These are phyloP conservation scores for Lethenteron camtschaticum DNA, from an alignment of 2,113 vertebrate genomes.

Conservation along the genomic window DNA sequence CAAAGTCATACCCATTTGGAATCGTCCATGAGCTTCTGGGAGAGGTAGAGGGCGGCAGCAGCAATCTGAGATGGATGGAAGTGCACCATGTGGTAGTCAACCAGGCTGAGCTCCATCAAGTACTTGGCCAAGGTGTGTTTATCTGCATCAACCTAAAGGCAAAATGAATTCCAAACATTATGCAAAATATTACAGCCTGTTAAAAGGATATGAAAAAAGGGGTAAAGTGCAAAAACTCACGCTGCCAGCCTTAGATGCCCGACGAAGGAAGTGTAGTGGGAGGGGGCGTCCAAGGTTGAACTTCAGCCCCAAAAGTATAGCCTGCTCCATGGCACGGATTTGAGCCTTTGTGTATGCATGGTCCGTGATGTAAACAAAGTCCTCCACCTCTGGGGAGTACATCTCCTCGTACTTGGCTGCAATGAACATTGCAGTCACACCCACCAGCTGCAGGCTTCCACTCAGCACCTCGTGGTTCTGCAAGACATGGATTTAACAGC, in stretches of 20 bases:
- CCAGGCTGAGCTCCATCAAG: conserved; percentile 45
- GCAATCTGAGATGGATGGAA: conserved; percentile 40
- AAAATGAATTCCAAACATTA: neutral
- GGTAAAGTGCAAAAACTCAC: conserved; percentile 19
- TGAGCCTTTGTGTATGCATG: conserved; percentile 30
- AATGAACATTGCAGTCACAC: conserved; percentile 49
- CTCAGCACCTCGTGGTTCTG: conserved; percentile 39
- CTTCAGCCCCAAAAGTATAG: conserved; percentile 34
- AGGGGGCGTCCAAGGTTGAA: conserved; percentile 36
- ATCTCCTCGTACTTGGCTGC: conserved; percentile 66
- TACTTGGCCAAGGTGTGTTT: conserved; percentile 46
- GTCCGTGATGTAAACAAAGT: conserved; percentile 37
- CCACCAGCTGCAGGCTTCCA: conserved; percentile 42
- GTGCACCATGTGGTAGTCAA: conserved; percentile 54
- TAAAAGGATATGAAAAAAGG: too few species aligned
- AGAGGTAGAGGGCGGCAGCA: conserved; percentile 37
- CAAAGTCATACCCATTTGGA: conserved; percentile 36
- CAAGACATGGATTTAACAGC: neutral
- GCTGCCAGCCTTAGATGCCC: conserved; percentile 39
- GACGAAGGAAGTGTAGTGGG: conserved; percentile 38
- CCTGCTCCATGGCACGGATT: conserved; percentile 46
- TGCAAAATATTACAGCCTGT: neutral
- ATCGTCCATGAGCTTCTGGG: conserved; percentile 32
- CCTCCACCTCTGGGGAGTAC: conserved; percentile 27
- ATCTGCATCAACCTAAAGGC: conserved; percentile 29